Base-by-base conservation (phyloP, 1,140 invertebrate species). In the Melanaphis sacchari region DNA sequence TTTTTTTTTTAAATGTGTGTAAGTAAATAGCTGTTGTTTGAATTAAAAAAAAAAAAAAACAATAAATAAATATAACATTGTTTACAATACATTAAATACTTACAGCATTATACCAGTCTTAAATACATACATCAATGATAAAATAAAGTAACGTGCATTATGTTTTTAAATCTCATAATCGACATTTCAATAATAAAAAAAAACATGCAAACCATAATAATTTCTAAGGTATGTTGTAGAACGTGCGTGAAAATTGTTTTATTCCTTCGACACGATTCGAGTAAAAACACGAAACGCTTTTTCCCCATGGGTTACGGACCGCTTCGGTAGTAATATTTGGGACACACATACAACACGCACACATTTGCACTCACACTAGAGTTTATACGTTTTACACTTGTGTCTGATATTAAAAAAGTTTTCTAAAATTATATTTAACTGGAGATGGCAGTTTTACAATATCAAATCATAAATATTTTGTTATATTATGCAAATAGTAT, bases 181-280 rank as follows among this genome's bases (percentile, higher is more conserved):
- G 59, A 90, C 38, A 38, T 66, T 89, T 89, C 21, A 26, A 26
- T 41, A 46, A 66, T 66, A 90, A 89, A 24, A 59, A 90, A 41
- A 66, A 90, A 90, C 89, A 90, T 66, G 89, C 89, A 59, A 90
- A 90, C 89, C 38, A 41, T 54, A 49, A 49, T 88, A 90, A 90
- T 90, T 66, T 90, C 26, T 66, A 66, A 31, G 89, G 52, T 66
- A 66, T 66, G 89, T 90, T 90, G 89, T 6, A 7, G 88, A 90
- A 66, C 89, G 89, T 90, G 89, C 89, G 54, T 90, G 38, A 66
- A 90, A 90, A 90, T 90, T 59, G 89, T 90, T 90, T 90, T 90
- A 90, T 90, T 90, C 66, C 54, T 90, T 66, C 40, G 52, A 90
- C 89, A 90, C 89, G 89, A 90, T 31, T 41, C 7, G 40, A 66